Evolutionary conservation across 2,888 invertebrate species (phyloP).

Genomic region (Pollenia amentaria): DNA sequence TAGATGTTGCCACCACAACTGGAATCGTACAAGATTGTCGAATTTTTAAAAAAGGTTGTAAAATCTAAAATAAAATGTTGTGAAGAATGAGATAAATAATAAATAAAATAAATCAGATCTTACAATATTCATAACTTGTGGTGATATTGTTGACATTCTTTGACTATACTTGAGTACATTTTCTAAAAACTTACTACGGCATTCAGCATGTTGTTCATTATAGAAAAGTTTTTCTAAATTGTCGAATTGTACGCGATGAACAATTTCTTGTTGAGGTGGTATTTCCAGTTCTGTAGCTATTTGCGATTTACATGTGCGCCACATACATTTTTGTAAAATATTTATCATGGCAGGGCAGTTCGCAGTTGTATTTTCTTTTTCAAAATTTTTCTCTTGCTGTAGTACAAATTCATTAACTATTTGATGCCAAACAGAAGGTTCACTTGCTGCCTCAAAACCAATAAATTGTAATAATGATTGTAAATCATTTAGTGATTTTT

Average conservation of each 20-base stretch:
- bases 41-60: conserved; percentile 88
- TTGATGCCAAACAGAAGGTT: conserved; percentile 79
- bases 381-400: conserved; percentile 35
- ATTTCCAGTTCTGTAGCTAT: conserved; percentile 89
- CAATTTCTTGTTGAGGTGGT: conserved; percentile 87
- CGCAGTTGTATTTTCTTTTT: not conserved
- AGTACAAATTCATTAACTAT: conserved; percentile 78
- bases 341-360: conserved; percentile 76
- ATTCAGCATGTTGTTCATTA: conserved; percentile 86
- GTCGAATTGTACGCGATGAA: conserved; percentile 88
- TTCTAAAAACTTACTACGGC: conserved; percentile 85
- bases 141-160: conserved; percentile 85
- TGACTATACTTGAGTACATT: conserved; percentile 82
- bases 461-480: conserved; percentile 82
- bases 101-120: not conserved
- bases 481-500: conserved; percentile 86
- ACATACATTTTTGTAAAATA: conserved; percentile 83
- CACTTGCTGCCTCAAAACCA: conserved; percentile 82
- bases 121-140: conserved; percentile 79
- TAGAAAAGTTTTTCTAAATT: conserved; percentile 91
- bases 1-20: conserved; percentile 83
- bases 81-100: conserved; percentile 13
- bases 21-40: conserved; percentile 91
- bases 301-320: conserved; percentile 89
- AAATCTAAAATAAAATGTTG: conserved; percentile 80